Evolutionary conservation across 2,888 invertebrate genomes (phyloP).

Genomic region (Periphyllus acericola): DNA sequence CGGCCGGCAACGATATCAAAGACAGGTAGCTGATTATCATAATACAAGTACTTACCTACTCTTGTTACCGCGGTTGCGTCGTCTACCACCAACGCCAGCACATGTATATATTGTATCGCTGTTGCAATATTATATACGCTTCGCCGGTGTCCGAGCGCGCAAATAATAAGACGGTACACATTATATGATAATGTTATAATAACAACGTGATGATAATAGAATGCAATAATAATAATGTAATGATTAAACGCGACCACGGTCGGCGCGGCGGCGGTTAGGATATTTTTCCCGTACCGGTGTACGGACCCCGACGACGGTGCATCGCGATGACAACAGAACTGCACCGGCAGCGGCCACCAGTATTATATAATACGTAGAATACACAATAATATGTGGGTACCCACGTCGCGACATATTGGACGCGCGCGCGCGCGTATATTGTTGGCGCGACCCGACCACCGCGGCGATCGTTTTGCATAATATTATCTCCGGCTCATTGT

Average conservation of each 20-base stretch:
- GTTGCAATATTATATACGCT: no score
- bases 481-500: neutral
- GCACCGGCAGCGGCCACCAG: no score
- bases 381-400: no score
- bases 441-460: neutral
- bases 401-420: neutral
- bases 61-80: neutral
- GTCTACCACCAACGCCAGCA: no score
- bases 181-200: neutral
- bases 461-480: conserved; percentile 11
- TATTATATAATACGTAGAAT: no score
- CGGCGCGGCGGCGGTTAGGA: neutral
- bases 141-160: neutral
- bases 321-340: no score
- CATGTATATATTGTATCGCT: no score
- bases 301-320: neutral
- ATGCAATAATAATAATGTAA: neutral
- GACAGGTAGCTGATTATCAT: conserved; percentile 60
- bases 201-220: neutral
- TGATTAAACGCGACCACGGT: neutral
- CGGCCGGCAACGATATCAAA: conserved; percentile 41
- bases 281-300: no score
- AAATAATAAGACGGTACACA: neutral
- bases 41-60: conserved; percentile 37
- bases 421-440: neutral